Percentiles rank a stretch among this genome's conserved stretches.
Conservation (phyloP, 53 echinoderm and acorn worm species). For the Mesocentrotus franciscanus region DNA sequence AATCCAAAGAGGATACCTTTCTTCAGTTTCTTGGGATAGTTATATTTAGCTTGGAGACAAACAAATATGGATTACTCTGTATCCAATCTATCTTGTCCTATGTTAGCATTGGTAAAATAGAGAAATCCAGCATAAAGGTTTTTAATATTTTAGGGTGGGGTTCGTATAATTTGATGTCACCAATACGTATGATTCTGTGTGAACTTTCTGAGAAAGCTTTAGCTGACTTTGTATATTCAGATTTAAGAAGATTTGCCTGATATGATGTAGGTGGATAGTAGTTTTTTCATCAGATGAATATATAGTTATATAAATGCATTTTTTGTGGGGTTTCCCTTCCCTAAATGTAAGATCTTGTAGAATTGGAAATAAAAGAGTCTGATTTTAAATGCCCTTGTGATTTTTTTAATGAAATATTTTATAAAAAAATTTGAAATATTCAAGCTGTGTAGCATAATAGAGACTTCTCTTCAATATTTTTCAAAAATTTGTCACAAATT, state of each 20-base stretch:
- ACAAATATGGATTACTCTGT: neutral
- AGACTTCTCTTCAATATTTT: no score
- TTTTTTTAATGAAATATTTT: no score
- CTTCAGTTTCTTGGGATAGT: neutral
- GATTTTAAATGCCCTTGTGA: no score
- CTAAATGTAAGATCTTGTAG: no score
- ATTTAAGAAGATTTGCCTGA: neutral
- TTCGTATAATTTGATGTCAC: neutral
- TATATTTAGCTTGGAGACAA: constrained; percentile 22
- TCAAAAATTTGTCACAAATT: no score
- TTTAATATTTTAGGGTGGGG: neutral
- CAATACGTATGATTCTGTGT: neutral
- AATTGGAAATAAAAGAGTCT: no score
- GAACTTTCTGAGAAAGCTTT: neutral
- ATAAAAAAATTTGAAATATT: no score
- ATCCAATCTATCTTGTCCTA: neutral
- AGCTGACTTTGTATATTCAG: neutral
- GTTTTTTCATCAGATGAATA: neutral
- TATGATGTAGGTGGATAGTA: neutral
- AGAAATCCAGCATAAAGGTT: neutral
- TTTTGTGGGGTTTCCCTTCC: neutral
- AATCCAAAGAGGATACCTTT: constrained; percentile 23
- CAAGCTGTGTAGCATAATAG: no score
- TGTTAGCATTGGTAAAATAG: neutral
- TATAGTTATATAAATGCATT: neutral